phyloP scores from a whole-genome alignment of 2,797 vertebrate genomes.

The Sarcophilus harrisii region DNA sequence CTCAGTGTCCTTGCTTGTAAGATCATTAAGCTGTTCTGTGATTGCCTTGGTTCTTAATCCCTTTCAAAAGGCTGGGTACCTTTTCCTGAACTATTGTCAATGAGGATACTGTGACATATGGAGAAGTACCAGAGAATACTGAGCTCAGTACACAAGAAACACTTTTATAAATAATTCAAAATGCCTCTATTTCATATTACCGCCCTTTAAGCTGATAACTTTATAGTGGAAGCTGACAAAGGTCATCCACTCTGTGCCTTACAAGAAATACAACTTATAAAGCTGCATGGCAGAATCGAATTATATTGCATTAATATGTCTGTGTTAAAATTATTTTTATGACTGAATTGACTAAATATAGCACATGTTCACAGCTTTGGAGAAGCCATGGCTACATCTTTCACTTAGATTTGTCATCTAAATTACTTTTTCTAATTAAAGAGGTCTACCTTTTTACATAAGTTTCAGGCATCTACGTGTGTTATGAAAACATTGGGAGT shows the following conservation, averaged over 20 bases:
- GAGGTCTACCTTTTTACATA: neutral
- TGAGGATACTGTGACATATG: neutral
- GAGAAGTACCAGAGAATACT: neutral
- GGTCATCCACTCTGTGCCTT: neutral
- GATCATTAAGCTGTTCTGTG: neutral
- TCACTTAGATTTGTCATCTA: constrained; percentile 17
- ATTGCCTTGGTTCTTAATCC: neutral
- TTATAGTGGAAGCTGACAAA: constrained; percentile 24
- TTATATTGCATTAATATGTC: constrained; percentile 2
- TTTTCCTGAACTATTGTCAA: neutral
- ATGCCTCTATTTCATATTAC: neutral
- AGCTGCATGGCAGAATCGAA: neutral
- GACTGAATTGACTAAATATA: neutral
- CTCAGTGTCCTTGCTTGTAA: neutral
- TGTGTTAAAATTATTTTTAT: constrained; percentile 1
- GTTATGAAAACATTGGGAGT: neutral
- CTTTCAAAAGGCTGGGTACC: neutral
- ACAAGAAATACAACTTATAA: constrained; percentile 23
- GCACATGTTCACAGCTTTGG: neutral
- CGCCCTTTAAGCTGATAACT: constrained; percentile 21
- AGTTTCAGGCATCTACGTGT: neutral
- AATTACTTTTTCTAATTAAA: neutral
- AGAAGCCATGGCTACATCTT: neutral
- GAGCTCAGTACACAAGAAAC: neutral
- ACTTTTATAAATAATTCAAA: constrained; percentile 35